Evolutionary conservation across 1,140 invertebrate species (phyloP).

Genomic region (Diachasma alloeum): DNA sequence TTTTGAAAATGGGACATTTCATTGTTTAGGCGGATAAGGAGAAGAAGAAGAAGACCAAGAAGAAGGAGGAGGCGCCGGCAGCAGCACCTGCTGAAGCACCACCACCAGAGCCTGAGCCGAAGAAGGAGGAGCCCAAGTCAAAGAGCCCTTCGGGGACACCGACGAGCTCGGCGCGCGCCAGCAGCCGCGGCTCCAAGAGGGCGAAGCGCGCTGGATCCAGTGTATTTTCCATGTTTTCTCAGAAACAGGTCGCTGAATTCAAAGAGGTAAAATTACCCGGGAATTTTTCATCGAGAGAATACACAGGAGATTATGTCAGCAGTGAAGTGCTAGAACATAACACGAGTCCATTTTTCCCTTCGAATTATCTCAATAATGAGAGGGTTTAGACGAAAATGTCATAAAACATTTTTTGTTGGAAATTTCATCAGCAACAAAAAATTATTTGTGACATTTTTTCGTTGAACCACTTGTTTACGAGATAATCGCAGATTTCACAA

Average conservation of each 20-base stretch:
- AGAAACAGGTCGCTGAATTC: slow-evolving; percentile 94
- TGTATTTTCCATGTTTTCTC: slow-evolving; percentile 95
- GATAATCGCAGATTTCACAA: too few species aligned
- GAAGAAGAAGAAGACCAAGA: slow-evolving; percentile 70
- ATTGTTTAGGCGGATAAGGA: slow-evolving; percentile 69
- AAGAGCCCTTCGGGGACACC: slow-evolving; percentile 49
- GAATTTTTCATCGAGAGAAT: too few species aligned
- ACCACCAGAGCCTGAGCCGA: slow-evolving; percentile 60
- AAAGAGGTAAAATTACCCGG: slow-evolving; percentile 78
- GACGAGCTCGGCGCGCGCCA: slow-evolving; percentile 78
- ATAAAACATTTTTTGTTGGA: too few species aligned
- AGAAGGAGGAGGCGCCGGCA: slow-evolving; percentile 60
- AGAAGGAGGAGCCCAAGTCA: slow-evolving; percentile 59
- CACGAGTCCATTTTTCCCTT: too few species aligned
- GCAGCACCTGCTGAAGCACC: slow-evolving; percentile 60
- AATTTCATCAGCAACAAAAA: too few species aligned
- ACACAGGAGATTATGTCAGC: too few species aligned
- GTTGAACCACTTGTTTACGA: too few species aligned
- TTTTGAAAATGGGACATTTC: not conserved
- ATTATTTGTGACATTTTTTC: too few species aligned
- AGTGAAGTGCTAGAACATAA: too few species aligned
- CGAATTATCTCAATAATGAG: too few species aligned
- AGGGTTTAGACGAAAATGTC: too few species aligned
- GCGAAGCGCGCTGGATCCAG: slow-evolving; percentile 88
- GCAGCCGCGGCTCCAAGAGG: slow-evolving; percentile 79